phyloP scores from a whole-genome alignment of 2,797 vertebrate species.

The Aselliscus stoliczkanus region DNA sequence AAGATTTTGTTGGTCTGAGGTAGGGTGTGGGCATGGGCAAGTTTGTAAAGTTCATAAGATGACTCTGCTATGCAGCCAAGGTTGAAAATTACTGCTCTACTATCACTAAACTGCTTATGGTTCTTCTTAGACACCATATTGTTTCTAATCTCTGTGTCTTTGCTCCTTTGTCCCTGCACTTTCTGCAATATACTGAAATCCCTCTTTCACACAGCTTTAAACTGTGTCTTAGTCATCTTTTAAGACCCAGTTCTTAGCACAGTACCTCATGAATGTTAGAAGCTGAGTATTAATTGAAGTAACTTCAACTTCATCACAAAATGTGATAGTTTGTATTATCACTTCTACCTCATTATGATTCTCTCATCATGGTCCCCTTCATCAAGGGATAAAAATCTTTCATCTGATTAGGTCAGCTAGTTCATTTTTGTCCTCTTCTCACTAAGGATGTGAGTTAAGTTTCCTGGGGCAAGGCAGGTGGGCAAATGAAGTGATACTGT shows the following conservation, averaged over 20 bases:
- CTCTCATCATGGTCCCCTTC: background rate
- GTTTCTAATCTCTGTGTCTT: background rate
- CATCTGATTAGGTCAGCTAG: background rate
- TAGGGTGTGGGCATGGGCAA: fast-evolving
- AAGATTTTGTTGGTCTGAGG: background rate
- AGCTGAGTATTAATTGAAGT: background rate
- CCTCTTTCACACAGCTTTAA: background rate
- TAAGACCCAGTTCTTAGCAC: background rate
- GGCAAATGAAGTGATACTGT: background rate
- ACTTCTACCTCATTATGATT: background rate
- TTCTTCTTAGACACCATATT: background rate
- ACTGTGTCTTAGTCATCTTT: background rate
- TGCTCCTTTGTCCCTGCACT: background rate
- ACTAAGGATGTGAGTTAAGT: background rate
- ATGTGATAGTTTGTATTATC: background rate
- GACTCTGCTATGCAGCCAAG: background rate
- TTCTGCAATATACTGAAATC: background rate
- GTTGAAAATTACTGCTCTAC: background rate
- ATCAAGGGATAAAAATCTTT: background rate
- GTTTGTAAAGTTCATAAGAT: background rate
- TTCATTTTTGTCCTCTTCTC: background rate
- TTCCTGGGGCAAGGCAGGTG: background rate
- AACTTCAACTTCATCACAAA: slow-evolving; percentile 8
- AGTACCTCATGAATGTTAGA: background rate
- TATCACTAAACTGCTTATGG: background rate